These are phyloP conservation scores for Ceratina japonica DNA, from an alignment of 1,140 invertebrate genomes.

Conservation along the genomic window DNA sequence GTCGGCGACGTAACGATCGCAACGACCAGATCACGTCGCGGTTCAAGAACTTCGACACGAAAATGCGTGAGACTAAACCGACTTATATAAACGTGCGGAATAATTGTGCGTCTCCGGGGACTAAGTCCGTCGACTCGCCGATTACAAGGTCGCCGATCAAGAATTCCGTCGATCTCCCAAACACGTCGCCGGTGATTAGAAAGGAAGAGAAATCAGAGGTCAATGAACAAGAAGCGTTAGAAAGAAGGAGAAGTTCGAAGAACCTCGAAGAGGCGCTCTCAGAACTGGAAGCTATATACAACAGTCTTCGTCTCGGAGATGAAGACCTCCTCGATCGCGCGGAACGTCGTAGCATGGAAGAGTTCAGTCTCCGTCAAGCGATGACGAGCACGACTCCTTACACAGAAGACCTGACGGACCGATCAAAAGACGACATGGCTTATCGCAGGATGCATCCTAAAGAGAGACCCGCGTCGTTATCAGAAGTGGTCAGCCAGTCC, in stretches of 20 bases:
- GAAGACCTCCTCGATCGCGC: slow-evolving; percentile 89
- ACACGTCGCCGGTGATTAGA: not conserved
- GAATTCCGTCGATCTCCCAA: slow-evolving; percentile 6
- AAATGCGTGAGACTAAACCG: slow-evolving; percentile 14
- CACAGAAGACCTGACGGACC: slow-evolving; percentile 79
- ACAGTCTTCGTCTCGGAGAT: slow-evolving; percentile 89
- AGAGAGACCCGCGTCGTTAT: slow-evolving; percentile 78
- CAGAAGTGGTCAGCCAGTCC: slow-evolving; percentile 78
- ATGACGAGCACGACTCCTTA: slow-evolving; percentile 11
- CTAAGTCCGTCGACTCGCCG: slow-evolving; percentile 2
- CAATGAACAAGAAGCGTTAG: slow-evolving; percentile 70
- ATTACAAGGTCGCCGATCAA: slow-evolving; percentile 4
- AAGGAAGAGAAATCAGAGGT: slow-evolving; percentile 33
- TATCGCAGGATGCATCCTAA: slow-evolving; percentile 85
- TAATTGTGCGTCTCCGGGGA: not conserved
- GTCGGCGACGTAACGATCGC: slow-evolving; percentile 49
- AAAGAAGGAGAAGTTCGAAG: slow-evolving; percentile 82
- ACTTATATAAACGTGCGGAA: slow-evolving; percentile 42
- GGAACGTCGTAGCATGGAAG: slow-evolving; percentile 85
- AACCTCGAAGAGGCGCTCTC: slow-evolving; percentile 92
- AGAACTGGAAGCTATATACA: slow-evolving; percentile 94
- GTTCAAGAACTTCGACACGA: slow-evolving; percentile 15
- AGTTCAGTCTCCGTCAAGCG: slow-evolving; percentile 61
- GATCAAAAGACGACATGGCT: slow-evolving; percentile 89
- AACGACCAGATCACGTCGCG: slow-evolving; percentile 53